A percentile compares a stretch with the other conserved stretches of the same genome.
phyloP scores from a whole-genome alignment of 2,888 invertebrate genomes.

The Dasysyrphus tricinctus region DNA sequence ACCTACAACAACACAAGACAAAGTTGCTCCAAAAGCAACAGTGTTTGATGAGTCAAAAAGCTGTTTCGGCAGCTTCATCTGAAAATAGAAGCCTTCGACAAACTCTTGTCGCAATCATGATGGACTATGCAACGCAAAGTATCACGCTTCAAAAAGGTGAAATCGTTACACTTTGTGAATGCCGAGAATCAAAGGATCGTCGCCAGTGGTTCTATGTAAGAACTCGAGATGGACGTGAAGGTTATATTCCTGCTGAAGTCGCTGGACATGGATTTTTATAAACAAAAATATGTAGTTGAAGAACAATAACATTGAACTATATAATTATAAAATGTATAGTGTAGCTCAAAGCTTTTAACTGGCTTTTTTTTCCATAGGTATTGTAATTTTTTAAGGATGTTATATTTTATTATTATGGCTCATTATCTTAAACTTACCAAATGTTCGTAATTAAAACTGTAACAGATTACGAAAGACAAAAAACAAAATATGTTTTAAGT shows the following conservation, averaged over 20 bases:
- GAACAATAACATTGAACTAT: not conserved
- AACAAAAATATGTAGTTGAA: not conserved
- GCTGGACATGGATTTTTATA: constrained; percentile 91
- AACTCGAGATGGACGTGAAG: constrained; percentile 88
- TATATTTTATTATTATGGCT: constrained; percentile 56
- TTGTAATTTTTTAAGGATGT: constrained; percentile 57
- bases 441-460: constrained; percentile 59
- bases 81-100: constrained; percentile 85
- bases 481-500: constrained; percentile 9
- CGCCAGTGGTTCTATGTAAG: constrained; percentile 91
- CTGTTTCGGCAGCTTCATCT: constrained; percentile 71
- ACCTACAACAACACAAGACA: constrained; percentile 78
- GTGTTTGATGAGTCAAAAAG: constrained; percentile 76
- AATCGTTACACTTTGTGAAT: constrained; percentile 88
- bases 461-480: constrained; percentile 29
- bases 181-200: constrained; percentile 85
- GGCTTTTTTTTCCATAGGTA: constrained; percentile 22
- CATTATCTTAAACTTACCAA: constrained; percentile 65
- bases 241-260: constrained; percentile 90
- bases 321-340: not conserved
- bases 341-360: constrained; percentile 16
- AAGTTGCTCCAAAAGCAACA: constrained; percentile 77
- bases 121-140: constrained; percentile 87
- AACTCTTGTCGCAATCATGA: constrained; percentile 88
- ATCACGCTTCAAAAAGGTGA: constrained; percentile 89